phyloP scores from a whole-genome alignment of 1,140 invertebrate species.

The Nylanderia fulva region DNA sequence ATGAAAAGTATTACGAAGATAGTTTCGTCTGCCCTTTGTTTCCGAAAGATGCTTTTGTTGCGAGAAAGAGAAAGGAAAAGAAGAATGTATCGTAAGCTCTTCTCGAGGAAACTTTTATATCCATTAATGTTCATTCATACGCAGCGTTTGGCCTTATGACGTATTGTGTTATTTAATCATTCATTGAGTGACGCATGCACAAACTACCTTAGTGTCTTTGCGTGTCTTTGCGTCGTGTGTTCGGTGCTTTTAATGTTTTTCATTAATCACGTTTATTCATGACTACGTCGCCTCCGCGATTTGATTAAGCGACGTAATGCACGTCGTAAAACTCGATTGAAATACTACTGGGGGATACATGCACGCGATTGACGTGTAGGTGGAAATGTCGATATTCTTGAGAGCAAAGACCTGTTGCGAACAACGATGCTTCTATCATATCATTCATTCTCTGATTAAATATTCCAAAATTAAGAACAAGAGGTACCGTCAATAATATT shows the following conservation, averaged over 20 bases:
- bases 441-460: background rate
- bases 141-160: constrained; percentile 11
- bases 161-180: constrained; percentile 40
- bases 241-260: constrained; percentile 37
- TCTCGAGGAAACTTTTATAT: background rate
- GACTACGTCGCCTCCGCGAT: background rate
- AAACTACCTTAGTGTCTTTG: background rate
- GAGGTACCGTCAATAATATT: background rate
- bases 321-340: constrained; percentile 37
- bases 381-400: constrained; percentile 29
- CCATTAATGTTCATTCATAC: constrained; percentile 30
- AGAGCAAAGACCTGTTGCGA: background rate
- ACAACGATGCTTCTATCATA: background rate
- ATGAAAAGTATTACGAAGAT: background rate
- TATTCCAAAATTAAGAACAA: background rate
- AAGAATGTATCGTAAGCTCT: background rate
- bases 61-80: background rate
- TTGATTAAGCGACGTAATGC: constrained; percentile 48
- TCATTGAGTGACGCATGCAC: background rate
- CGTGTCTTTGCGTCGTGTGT: background rate
- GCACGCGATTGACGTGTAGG: background rate
- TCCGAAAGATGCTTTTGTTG: background rate
- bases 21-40: background rate
- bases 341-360: constrained; percentile 17
- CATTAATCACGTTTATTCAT: constrained; percentile 49